phyloP scores from a whole-genome alignment of 2,888 invertebrate species.

The Hydrotaea cyrtoneurina region DNA sequence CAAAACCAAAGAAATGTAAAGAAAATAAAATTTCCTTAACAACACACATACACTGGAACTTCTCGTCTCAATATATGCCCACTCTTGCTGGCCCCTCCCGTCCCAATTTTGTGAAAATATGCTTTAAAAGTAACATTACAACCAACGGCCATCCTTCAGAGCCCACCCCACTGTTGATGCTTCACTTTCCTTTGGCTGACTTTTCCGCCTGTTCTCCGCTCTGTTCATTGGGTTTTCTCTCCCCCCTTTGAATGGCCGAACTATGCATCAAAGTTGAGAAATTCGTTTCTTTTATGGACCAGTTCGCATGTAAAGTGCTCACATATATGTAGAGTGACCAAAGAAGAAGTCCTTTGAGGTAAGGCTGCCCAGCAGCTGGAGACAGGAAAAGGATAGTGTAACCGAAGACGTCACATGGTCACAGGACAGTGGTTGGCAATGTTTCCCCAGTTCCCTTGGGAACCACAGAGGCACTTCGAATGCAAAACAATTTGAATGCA shows the following conservation, averaged over 20 bases:
- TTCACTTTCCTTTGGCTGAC: not conserved
- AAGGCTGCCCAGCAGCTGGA: not conserved
- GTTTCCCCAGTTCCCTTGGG: too few species aligned
- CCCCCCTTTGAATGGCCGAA: not conserved
- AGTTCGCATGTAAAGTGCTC: not conserved
- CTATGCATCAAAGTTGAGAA: conserved; percentile 2
- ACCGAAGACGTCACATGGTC: conserved; percentile 44
- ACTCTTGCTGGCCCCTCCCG: not conserved
- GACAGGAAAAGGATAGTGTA: not conserved
- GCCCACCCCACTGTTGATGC: not conserved
- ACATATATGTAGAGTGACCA: conserved; percentile 40
- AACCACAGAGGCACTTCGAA: too few species aligned
- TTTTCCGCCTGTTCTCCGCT: not conserved
- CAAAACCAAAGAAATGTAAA: conserved; percentile 56
- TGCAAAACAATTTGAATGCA: too few species aligned
- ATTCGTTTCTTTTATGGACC: not conserved
- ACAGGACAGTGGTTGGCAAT: conserved; percentile 29
- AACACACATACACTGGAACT: conserved; percentile 15
- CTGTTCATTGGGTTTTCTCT: not conserved
- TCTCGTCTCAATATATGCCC: not conserved
- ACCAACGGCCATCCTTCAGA: not conserved
- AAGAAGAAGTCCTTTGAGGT: not conserved
- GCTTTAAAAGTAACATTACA: not conserved
- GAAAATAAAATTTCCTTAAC: conserved; percentile 54
- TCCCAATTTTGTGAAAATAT: not conserved